A percentile compares a stretch with the other conserved stretches of the same genome.
Evolutionary conservation across 2,797 vertebrate genomes (phyloP).

Genomic region (Mus spretus): DNA sequence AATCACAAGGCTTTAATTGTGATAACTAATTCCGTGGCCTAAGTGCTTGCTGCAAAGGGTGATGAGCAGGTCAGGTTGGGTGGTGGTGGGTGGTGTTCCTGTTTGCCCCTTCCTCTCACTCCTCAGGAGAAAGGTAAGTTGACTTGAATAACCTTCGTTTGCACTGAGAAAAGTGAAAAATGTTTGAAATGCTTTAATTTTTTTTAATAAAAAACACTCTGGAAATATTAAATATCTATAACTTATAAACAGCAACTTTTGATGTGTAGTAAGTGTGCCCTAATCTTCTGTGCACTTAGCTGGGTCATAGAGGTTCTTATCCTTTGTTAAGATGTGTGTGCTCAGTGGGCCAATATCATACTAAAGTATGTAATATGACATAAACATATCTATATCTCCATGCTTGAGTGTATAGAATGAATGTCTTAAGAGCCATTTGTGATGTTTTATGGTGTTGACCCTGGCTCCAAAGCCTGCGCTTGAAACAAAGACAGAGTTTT

Average conservation of each 20-base stretch:
- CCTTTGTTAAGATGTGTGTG: conserved; percentile 89
- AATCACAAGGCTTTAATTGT: conserved; percentile 77
- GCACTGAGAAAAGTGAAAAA: conserved; percentile 89
- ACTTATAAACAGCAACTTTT: conserved; percentile 87
- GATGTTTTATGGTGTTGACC: conserved; percentile 89
- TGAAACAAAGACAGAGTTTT: conserved; percentile 89
- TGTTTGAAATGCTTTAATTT: conserved; percentile 86
- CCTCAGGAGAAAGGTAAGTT: conserved; percentile 87
- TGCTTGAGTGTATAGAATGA: conserved; percentile 86
- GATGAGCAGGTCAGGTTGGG: conserved; percentile 40
- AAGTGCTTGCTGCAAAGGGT: conserved; percentile 49
- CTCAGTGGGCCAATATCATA: conserved; percentile 91
- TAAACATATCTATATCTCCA: conserved; percentile 86
- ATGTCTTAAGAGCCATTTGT: conserved; percentile 87
- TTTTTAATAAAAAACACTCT: conserved; percentile 84
- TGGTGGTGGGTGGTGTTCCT: not conserved
- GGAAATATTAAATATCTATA: conserved; percentile 87
- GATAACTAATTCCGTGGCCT: conserved; percentile 79
- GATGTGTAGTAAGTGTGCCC: conserved; percentile 88
- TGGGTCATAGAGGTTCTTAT: conserved; percentile 89
- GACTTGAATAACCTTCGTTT: conserved; percentile 87
- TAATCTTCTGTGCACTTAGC: conserved; percentile 90
- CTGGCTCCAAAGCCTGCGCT: conserved; percentile 88
- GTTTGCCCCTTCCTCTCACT: conserved; percentile 55
- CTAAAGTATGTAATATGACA: conserved; percentile 90